Conservation (phyloP, 2,113 vertebrate genomes). For the Gopherus flavomarginatus region DNA sequence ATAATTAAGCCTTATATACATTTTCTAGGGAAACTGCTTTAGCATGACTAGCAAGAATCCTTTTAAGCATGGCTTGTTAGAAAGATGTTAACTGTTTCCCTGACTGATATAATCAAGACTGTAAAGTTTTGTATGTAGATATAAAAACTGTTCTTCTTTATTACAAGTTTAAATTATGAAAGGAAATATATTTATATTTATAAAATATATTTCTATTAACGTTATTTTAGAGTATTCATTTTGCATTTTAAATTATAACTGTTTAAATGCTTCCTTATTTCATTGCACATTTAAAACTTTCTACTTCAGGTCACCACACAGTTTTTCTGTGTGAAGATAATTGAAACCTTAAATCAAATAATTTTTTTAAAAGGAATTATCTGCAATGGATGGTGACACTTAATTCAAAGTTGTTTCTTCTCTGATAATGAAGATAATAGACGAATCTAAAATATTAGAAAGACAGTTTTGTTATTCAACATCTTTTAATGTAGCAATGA, state of each 20-base stretch:
- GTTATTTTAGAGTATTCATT: not conserved
- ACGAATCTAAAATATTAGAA: not conserved
- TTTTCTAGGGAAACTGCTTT: not conserved
- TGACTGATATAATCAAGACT: not conserved
- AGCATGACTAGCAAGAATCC: not conserved
- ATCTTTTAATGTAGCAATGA: not conserved
- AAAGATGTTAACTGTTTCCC: not conserved
- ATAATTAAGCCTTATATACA: not conserved
- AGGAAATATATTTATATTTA: not conserved
- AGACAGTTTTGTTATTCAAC: not conserved
- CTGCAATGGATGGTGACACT: not conserved
- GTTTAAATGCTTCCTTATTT: not conserved
- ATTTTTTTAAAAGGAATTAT: not conserved
- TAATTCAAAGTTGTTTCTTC: slow-evolving; percentile 22
- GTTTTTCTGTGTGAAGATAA: not conserved
- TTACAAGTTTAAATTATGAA: not conserved
- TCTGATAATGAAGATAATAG: slow-evolving; percentile 4
- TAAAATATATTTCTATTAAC: not conserved
- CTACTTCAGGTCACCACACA: not conserved
- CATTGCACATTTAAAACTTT: slow-evolving; percentile 21
- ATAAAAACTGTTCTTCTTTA: not conserved
- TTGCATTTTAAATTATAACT: not conserved
- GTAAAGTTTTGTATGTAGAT: not conserved
- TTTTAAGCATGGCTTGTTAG: not conserved
- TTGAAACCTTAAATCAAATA: slow-evolving; percentile 37